phyloP scores from a whole-genome alignment of 2,797 vertebrate species.

The Lagodon rhomboides region DNA sequence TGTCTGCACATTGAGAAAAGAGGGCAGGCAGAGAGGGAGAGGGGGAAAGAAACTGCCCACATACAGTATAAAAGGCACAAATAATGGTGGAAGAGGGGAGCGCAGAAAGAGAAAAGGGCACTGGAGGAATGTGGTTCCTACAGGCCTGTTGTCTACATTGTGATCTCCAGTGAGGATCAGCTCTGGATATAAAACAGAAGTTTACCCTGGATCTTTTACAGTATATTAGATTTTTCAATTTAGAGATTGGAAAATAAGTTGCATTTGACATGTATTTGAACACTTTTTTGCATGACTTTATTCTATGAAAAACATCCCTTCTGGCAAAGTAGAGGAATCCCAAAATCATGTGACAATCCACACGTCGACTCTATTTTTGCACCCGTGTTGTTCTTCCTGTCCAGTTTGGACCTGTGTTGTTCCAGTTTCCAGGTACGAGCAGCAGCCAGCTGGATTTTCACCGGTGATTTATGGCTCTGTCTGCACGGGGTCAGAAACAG shows the following conservation, averaged over 20 bases:
- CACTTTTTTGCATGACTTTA: conserved; percentile 1
- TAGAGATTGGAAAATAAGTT: neutral
- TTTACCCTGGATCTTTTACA: conserved; percentile 4
- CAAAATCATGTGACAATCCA: neutral
- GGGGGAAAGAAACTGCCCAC: conserved; percentile 67
- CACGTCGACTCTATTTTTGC: conserved; percentile 29
- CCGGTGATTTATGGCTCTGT: conserved; percentile 19
- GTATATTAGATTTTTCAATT: neutral
- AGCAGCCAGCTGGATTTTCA: neutral
- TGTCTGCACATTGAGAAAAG: conserved; percentile 69
- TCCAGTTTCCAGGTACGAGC: conserved; percentile 18
- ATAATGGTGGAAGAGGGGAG: conserved; percentile 66
- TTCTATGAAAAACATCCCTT: conserved; percentile 22
- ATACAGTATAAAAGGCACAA: conserved; percentile 75
- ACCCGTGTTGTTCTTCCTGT: neutral
- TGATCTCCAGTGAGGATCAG: conserved; percentile 9
- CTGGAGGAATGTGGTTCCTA: conserved; percentile 59
- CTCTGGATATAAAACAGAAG: neutral
- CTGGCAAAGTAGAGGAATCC: conserved; percentile 15
- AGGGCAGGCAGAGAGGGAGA: conserved; percentile 64
- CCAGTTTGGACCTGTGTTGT: neutral
- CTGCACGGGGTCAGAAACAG: conserved; percentile 29
- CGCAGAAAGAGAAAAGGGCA: conserved; percentile 52
- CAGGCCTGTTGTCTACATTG: conserved; percentile 39
- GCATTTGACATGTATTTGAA: conserved; percentile 7